Base-by-base conservation (phyloP, 2,888 invertebrate species). In the Miltochrista miniata region DNA sequence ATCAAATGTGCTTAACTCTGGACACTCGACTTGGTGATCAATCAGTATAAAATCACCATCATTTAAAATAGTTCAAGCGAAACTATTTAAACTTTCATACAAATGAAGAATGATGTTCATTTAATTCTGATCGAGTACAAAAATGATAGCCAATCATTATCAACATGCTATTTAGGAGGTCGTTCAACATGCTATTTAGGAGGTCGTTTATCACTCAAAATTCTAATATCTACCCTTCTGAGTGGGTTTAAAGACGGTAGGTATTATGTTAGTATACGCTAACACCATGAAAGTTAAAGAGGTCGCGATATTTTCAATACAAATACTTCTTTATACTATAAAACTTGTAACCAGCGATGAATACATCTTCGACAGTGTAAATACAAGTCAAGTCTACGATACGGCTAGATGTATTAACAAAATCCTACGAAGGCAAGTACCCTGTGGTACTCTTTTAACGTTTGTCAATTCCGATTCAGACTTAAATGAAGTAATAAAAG, bases 361-460 rank as follows among this genome's bases (percentile, higher is more conserved):
- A 45, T 24, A 24, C 5, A 24, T 24, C 5, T 24, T 24, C 3
- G 18, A 5, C 18, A 24, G 18, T 24, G 2, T 24, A 5, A 58
- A 43, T 39, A 31, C 31, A 11, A 31, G 31, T 31, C 13, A 36
- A 29, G 7, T 55, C 18, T 33, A 31, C 15, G 53, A 15, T 14
- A 54, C 55, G 30, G 52, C 12, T n/a, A 12, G 1, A 3, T 79
- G 79, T 45, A 62, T 78, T 24, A 57, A 60, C 47, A 54, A 61
- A 33, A 62, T 80, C 52, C 38, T 77, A 29, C 53, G 49, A 10
- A 65, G 68, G 30, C 55, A 64, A 45, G 67, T 74, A 5, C 53
- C 68, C 4, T 80, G 80, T 48, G 69, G 67, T 3, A 61, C 64
- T 7, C 53, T 58, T 1, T 51, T 73, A 0, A 68, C 72, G 18